phyloP scores from a whole-genome alignment of 1,140 invertebrate species.

The Trissolcus basalis region DNA sequence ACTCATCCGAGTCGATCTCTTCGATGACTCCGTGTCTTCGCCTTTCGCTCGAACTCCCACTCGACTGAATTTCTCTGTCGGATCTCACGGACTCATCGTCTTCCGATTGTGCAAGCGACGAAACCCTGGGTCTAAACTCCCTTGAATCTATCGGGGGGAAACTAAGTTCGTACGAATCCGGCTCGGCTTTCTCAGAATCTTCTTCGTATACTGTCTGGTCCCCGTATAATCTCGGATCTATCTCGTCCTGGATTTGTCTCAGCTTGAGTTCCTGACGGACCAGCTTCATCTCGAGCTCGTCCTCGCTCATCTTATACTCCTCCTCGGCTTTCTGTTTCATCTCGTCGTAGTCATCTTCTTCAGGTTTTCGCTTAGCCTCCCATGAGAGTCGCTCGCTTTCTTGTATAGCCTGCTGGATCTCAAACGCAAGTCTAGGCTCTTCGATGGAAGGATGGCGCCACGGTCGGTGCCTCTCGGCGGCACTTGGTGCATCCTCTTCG shows the following conservation, averaged over 20 bases:
- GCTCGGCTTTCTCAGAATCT: conserved; percentile 49
- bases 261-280: conserved; percentile 36
- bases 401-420: conserved; percentile 48
- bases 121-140: conserved; percentile 43
- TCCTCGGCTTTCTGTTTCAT: conserved; percentile 18
- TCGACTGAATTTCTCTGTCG: conserved; percentile 74
- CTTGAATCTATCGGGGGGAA: conserved; percentile 67
- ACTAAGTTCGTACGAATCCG: conserved; percentile 62
- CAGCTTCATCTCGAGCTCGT: conserved; percentile 38
- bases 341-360: conserved; percentile 6
- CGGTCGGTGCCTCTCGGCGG: conserved; percentile 67
- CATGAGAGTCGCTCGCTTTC: conserved; percentile 61
- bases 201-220: conserved; percentile 55
- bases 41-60: conserved; percentile 75
- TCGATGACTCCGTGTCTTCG: conserved; percentile 82
- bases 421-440: conserved; percentile 66
- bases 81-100: conserved; percentile 67
- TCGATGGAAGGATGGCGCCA: conserved; percentile 76
- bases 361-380: conserved; percentile 51
- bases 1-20: conserved; percentile 90
- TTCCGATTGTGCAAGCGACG: conserved; percentile 56
- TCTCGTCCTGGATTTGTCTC: conserved; percentile 33
- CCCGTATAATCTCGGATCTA: conserved; percentile 53
- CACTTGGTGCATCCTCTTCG: conserved; percentile 68
- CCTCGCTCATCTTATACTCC: conserved; percentile 37